Evolutionary conservation across 2,888 invertebrate genomes (phyloP), one percentile per base, ranked within the genome.

Genomic region (Caenorhabditis plicata): DNA sequence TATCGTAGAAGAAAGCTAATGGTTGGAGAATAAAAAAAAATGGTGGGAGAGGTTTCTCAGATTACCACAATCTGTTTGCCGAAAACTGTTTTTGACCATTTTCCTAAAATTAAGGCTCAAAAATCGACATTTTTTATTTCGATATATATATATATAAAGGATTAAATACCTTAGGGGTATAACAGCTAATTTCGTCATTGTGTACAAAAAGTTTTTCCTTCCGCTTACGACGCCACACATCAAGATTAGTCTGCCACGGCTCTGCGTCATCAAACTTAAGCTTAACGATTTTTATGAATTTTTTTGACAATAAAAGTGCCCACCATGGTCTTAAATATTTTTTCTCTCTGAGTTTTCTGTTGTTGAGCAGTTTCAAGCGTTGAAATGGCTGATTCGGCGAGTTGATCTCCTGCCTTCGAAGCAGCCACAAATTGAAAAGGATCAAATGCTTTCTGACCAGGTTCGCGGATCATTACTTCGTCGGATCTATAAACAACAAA

Each of bases 161-260:
- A n/a, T n/a, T n/a, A n/a, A n/a, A n/a, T n/a, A n/a, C n/a, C n/a
- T n/a, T n/a, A n/a, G n/a, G n/a, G n/a, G n/a, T n/a, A n/a, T n/a
- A n/a, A n/a, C n/a, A n/a, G n/a, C n/a, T n/a, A n/a, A n/a, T n/a
- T n/a, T n/a, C n/a, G n/a, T n/a, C n/a, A n/a, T n/a, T n/a, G n/a
- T n/a, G n/a, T n/a, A n/a, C 51, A 22, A 49, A 50, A 35, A 61
- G 46, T 9, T 53, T 53, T 19, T 61, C 61, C 43, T 64, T 66
- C 38, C 69, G 38, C 41, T 66, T 69, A 36, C 62, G 44, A 9
- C 66, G 42, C 69, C 69, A 69, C 5, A 66, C 64, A 41, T 69
- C 69, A 51, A 69, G 44, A 51, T 69, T 64, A 4, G 57, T 51
- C 36, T 64, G 62, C 69, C 69, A 69, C 17, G 55, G 52, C 17